A percentile compares a stretch with the other conserved stretches of the same genome.
Conservation (phyloP, 2,888 invertebrate genomes). For the Heteromyza rotundicornis region DNA sequence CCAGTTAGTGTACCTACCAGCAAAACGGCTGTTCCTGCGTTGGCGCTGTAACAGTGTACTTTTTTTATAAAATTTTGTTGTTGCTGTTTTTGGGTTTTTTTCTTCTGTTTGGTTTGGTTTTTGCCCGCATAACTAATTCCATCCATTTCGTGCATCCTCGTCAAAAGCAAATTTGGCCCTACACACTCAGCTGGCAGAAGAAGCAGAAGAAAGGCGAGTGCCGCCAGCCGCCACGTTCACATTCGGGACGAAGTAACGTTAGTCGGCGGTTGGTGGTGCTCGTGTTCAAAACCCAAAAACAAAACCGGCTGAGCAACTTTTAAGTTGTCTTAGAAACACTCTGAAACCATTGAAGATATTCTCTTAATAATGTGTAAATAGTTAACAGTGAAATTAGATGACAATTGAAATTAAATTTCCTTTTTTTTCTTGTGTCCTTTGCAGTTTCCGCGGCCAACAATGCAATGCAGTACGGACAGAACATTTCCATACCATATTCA, state of each 20-base stretch:
- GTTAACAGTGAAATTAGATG: no score
- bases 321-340: no score
- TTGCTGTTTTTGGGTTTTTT: background rate
- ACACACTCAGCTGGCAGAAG: background rate
- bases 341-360: no score
- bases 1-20: background rate
- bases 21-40: background rate
- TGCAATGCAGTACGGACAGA: constrained; percentile 63
- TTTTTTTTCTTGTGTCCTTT: constrained; percentile 30
- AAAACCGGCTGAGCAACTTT: constrained; percentile 19
- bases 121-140: background rate
- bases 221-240: background rate
- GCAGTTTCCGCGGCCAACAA: constrained; percentile 61
- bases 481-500: constrained; percentile 63
- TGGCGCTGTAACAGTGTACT: no score
- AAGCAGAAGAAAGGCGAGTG: no score
- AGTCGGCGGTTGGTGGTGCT: constrained; percentile 37
- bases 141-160: background rate
- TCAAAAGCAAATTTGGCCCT: background rate
- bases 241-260: background rate
- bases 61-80: no score
- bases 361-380: background rate
- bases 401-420: constrained; percentile 1
- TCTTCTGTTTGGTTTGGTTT: background rate
- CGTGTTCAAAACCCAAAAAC: constrained; percentile 28